Base-by-base conservation (phyloP, 92 coral and sea anemone genomes). In the Chrysogorgia sp. region DNA sequence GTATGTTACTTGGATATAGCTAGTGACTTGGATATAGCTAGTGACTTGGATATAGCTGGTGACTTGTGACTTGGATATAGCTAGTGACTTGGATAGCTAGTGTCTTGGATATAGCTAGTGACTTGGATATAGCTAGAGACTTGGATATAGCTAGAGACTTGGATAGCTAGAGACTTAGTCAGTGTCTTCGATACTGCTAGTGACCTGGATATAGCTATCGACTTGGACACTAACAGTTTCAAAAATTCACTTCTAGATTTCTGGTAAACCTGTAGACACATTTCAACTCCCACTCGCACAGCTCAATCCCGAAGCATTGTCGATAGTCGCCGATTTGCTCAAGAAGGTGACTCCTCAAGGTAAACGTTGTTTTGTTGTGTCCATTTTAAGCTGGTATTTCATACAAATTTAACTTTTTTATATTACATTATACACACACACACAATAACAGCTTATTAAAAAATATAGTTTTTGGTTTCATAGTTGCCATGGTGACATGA, bases 331-430 rank as follows among this genome's bases (percentile, higher is more conserved):
- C 29, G 61, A 72, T 34, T 72, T 72, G 64, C 49, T 72, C 29
- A 72, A 52, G 35, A 72, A 72, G 17, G 79, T 65, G 12, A 72
- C 64, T 3, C 79, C 79, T 3, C 79, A 72, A 72, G 79, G 79
- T 72, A 31, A 19, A 23, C 10, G 20, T 5, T n/a, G n/a, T n/a
- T n/a, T n/a, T n/a, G n/a, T n/a, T n/a, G n/a, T n/a, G n/a, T n/a
- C n/a, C n/a, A n/a, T n/a, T n/a, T n/a, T n/a, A n/a, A n/a, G n/a
- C n/a, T n/a, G n/a, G n/a, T n/a, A n/a, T n/a, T n/a, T n/a, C n/a
- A n/a, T n/a, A n/a, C n/a, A n/a, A n/a, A n/a, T n/a, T n/a, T n/a
- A n/a, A n/a, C n/a, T n/a, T n/a, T n/a, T n/a, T n/a, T n/a, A n/a
- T n/a, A n/a, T n/a, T n/a, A n/a, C n/a, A n/a, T n/a, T n/a, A n/a